Conservation (phyloP, 2,888 invertebrate species). For the Nemurella pictetii region DNA sequence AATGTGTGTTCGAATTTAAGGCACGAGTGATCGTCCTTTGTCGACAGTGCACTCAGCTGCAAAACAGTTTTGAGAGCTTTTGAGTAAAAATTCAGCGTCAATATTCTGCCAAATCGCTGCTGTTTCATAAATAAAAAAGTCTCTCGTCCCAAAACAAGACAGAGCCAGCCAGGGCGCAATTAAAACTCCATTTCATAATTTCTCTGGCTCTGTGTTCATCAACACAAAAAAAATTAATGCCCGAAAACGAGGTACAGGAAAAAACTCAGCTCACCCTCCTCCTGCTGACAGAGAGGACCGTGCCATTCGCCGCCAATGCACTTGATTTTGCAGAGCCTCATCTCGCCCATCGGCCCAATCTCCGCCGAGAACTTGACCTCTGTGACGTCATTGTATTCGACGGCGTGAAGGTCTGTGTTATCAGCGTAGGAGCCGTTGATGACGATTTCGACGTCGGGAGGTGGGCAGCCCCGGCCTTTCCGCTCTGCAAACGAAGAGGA, state of each 20-base stretch:
- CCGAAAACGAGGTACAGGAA: background rate
- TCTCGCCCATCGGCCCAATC: conserved; percentile 72
- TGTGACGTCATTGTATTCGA: conserved; percentile 52
- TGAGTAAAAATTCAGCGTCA: too few relatives aligned
- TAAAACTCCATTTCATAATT: background rate
- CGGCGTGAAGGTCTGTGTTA: conserved; percentile 37
- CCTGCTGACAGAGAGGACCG: conserved; percentile 76
- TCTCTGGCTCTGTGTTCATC: background rate
- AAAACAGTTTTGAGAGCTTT: too few relatives aligned
- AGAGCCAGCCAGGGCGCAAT: background rate
- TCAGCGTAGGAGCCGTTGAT: conserved; percentile 33
- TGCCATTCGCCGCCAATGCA: conserved; percentile 85
- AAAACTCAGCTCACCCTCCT: conserved; percentile 63
- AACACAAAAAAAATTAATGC: conserved; percentile 28
- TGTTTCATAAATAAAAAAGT: too few relatives aligned
- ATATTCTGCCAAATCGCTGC: too few relatives aligned
- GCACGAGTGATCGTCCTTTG: too few relatives aligned
- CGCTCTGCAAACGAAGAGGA: background rate
- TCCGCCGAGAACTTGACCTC: conserved; percentile 77
- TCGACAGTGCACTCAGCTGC: too few relatives aligned
- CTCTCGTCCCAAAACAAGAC: background rate
- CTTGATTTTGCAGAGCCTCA: conserved; percentile 78
- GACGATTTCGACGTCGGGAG: conserved; percentile 39
- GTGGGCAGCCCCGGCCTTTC: conserved; percentile 38
- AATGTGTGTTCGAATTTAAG: too few relatives aligned